Evolutionary conservation across 1,140 invertebrate species (phyloP).

Genomic region (Prorops nasuta): DNA sequence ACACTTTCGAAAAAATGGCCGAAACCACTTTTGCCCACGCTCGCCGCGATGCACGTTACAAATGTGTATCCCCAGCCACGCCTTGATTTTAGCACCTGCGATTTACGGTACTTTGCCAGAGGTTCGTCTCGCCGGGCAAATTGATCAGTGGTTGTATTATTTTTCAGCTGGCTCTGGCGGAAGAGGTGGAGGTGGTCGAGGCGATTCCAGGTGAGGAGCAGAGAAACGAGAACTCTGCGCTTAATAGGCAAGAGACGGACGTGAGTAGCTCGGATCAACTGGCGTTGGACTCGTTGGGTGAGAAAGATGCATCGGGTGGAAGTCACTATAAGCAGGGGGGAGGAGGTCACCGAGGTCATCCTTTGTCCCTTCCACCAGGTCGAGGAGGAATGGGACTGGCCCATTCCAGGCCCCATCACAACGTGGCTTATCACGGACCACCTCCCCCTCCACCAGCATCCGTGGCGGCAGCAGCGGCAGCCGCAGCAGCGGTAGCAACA

Average conservation of each 20-base stretch:
- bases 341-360: conserved; percentile 55
- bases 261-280: conserved; percentile 62
- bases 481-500: too few species aligned
- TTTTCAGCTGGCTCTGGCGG: conserved; percentile 55
- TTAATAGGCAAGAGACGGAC: conserved; percentile 39
- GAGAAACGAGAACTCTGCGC: conserved; percentile 48
- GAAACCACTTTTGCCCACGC: conserved; percentile 57
- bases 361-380: conserved; percentile 56
- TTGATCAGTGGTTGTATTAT: too few species aligned
- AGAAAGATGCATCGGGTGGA: conserved; percentile 56
- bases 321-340: conserved; percentile 52
- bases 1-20: conserved; percentile 53
- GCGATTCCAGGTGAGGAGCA: conserved; percentile 60
- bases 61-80: too few species aligned
- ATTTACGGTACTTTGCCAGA: conserved; percentile 5
- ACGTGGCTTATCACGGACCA: conserved; percentile 67
- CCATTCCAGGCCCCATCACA: conserved; percentile 55
- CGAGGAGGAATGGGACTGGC: conserved; percentile 51
- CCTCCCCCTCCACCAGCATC: conserved; percentile 61
- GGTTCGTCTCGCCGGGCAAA: background rate
- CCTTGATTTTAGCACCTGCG: conserved; percentile 5
- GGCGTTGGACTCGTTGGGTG: conserved; percentile 64
- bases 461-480: conserved; percentile 10
- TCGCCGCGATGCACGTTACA: too few species aligned
- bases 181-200: conserved; percentile 67